phyloP scores from a whole-genome alignment of 2,888 invertebrate genomes.

The Bugulina stolonifera region DNA sequence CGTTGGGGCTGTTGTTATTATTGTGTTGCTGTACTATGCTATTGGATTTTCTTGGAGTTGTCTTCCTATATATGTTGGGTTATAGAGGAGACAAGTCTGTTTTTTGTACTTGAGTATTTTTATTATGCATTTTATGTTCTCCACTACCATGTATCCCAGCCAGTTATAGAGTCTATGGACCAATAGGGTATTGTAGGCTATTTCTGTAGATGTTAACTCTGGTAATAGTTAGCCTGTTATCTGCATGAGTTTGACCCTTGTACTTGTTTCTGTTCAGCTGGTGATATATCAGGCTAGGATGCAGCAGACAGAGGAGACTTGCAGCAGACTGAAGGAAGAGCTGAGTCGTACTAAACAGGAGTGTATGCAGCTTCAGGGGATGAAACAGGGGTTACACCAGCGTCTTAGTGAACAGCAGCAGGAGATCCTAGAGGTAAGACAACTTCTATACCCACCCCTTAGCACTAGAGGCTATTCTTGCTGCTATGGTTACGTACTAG shows the following conservation, averaged over 20 bases:
- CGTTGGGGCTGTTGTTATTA: no score
- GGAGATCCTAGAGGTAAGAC: slow-evolving; percentile 39
- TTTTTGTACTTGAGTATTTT: no score
- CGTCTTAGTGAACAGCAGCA: slow-evolving; percentile 44
- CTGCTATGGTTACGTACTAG: background rate
- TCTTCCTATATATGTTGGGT: no score
- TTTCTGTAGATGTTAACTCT: no score
- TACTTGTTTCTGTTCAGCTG: slow-evolving; percentile 31
- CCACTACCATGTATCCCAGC: no score
- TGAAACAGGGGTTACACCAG: slow-evolving; percentile 45
- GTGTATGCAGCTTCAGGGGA: slow-evolving; percentile 44
- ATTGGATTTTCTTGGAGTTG: no score
- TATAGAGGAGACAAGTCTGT: no score
- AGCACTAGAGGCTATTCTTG: background rate
- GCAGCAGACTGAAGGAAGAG: slow-evolving; percentile 39
- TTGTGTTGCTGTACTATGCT: no score
- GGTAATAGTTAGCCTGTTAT: background rate
- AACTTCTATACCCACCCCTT: background rate
- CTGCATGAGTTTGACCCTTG: background rate
- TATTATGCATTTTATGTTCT: no score
- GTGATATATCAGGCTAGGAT: slow-evolving; percentile 40
- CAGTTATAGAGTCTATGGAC: no score
- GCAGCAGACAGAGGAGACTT: slow-evolving; percentile 38
- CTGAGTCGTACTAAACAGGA: slow-evolving; percentile 41
- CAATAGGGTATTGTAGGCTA: no score